Evolutionary conservation across 2,888 invertebrate species (phyloP).

Genomic region (Dysmachus trigonus): DNA sequence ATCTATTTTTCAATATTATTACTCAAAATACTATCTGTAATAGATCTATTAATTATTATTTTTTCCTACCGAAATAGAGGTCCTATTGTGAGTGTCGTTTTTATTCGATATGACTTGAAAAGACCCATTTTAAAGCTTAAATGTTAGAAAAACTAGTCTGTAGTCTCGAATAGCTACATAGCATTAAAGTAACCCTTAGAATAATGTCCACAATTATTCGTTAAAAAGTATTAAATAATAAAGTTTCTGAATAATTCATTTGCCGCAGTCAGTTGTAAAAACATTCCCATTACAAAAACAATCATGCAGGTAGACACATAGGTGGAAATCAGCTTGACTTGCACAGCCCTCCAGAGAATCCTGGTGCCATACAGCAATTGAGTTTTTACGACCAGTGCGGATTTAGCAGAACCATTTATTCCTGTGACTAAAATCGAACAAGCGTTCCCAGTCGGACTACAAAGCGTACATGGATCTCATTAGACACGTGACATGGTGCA

Average conservation of each 20-base stretch:
- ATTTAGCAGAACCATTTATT: background rate
- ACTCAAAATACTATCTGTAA: too few relatives aligned
- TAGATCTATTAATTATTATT: too few relatives aligned
- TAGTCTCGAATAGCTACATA: too few relatives aligned
- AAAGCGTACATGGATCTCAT: background rate
- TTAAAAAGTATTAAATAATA: background rate
- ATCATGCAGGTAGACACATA: background rate
- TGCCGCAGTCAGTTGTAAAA: background rate
- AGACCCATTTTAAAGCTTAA: too few relatives aligned
- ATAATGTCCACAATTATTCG: too few relatives aligned
- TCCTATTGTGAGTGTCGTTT: too few relatives aligned
- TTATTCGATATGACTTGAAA: too few relatives aligned
- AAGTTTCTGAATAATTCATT: background rate
- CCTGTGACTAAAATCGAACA: background rate
- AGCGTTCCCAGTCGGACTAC: background rate
- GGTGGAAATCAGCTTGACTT: background rate
- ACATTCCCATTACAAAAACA: background rate
- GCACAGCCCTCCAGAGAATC: background rate
- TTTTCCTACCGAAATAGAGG: too few relatives aligned
- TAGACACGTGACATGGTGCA: background rate
- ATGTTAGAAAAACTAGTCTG: too few relatives aligned
- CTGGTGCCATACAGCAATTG: background rate
- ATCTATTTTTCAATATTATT: too few relatives aligned
- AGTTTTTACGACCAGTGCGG: background rate
- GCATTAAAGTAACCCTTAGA: too few relatives aligned